These are phyloP conservation scores for Lepus townsendii DNA, from an alignment of 2,797 vertebrate species.

Conservation along the genomic window DNA sequence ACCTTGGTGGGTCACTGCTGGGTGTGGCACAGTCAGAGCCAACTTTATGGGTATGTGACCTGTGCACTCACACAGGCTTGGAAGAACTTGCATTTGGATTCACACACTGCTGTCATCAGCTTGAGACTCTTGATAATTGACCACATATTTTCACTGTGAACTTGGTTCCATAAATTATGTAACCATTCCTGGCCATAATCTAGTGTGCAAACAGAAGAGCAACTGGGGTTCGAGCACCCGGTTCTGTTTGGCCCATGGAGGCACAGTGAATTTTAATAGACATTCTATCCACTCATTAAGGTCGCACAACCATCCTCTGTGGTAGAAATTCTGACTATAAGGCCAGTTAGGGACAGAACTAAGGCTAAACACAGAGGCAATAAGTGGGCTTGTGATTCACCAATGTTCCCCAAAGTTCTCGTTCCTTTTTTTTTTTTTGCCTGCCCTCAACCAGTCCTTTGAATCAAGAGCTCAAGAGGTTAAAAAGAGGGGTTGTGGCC, in stretches of 20 bases:
- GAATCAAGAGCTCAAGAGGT: not conserved
- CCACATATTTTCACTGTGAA: not conserved
- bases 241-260: slow-evolving; percentile 13
- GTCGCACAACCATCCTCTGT: not conserved
- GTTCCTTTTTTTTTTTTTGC: too few relatives aligned
- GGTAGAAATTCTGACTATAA: slow-evolving; percentile 31
- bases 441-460: not conserved
- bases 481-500: too few relatives aligned
- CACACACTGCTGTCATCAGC: not conserved
- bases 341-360: not conserved
- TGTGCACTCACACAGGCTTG: not conserved
- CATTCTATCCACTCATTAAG: slow-evolving; percentile 9
- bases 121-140: not conserved
- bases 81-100: not conserved
- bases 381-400: not conserved
- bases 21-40: not conserved
- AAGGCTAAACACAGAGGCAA: not conserved
- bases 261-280: not conserved
- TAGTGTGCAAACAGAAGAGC: not conserved
- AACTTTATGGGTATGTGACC: not conserved
- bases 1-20: not conserved
- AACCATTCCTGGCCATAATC: not conserved
- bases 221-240: not conserved
- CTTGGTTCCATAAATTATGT: not conserved
- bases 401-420: not conserved